phyloP scores from a whole-genome alignment of 1,140 invertebrate genomes.

The Thaumatotibia leucotreta region DNA sequence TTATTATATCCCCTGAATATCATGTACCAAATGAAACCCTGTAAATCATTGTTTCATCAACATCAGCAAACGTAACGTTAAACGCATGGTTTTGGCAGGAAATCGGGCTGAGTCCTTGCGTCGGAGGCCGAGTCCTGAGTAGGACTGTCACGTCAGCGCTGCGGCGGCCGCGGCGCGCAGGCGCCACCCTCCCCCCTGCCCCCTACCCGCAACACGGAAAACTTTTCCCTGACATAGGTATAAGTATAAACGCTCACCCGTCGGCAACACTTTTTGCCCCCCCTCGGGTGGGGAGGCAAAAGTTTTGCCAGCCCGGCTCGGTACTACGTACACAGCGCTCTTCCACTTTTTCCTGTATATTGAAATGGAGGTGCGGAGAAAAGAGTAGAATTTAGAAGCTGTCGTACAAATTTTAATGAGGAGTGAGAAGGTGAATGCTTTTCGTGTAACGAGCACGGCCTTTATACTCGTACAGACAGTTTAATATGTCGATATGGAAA shows the following conservation, averaged over 20 bases:
- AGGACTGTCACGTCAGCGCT: slow-evolving; percentile 65
- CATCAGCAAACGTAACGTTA: slow-evolving; percentile 40
- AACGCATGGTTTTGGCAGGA: slow-evolving; percentile 27
- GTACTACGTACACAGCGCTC: slow-evolving; percentile 72
- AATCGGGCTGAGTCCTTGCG: slow-evolving; percentile 29
- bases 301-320: slow-evolving; percentile 68
- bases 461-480: slow-evolving; percentile 45
- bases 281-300: slow-evolving; percentile 62
- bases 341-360: slow-evolving; percentile 76
- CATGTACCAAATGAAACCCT: not conserved
- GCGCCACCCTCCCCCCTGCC: slow-evolving; percentile 52
- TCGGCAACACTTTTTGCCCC: slow-evolving; percentile 75
- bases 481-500: slow-evolving; percentile 39
- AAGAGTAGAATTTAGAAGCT: slow-evolving; percentile 76
- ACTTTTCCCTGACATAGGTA: slow-evolving; percentile 74
- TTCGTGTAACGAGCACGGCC: slow-evolving; percentile 50
- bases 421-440: slow-evolving; percentile 62
- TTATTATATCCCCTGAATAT: not conserved
- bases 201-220: slow-evolving; percentile 73
- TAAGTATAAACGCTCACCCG: slow-evolving; percentile 64
- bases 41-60: not conserved
- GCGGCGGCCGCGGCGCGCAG: slow-evolving; percentile 54
- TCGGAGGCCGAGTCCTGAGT: slow-evolving; percentile 42
- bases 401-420: slow-evolving; percentile 76
- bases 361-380: slow-evolving; percentile 76